Evolutionary conservation across 2,113 vertebrate genomes (phyloP), one percentile per base, ranked within the genome.

Genomic region (Sebastes fasciatus): DNA sequence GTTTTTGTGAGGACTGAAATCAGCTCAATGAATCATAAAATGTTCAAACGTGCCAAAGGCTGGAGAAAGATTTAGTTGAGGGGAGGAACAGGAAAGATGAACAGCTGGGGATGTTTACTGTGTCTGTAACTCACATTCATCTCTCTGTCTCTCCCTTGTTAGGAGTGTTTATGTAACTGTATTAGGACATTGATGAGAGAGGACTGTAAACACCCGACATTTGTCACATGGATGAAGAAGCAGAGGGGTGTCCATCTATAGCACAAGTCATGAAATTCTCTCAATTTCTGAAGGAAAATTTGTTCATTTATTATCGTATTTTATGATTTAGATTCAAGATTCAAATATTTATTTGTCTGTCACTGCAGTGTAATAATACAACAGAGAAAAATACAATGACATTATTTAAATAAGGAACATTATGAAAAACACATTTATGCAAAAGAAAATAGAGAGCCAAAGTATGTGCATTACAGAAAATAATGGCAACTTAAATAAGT

Each of bases 21-120:
- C 63, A 51, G 26, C 21, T 58, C 49, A 17, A 0, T 75, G 64
- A 80, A 71, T 72, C 48, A 49, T 19, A 51, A 48, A 62, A 23
- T 52, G 1, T 74, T 63, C 1, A 8, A 55, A 63, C 12, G 12
- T 51, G 49, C 49, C 51, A 60, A 65, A 66, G 77, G 43, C 49
- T 74, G 40, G 23, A n/a, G 57, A 63, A 48, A 21, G 52, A 62
- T 70, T 72, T 63, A 51, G 11, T 42, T n/a, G 2, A 46, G 34
- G 52, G 51, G 40, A 49, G 23, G 46, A 63, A 75, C 54, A 34
- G 69, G 68, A 85, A 69, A 71, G 63, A 80, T 72, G 64, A 84
- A 55, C 61, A 77, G 68, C 68, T 86, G 79, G 17, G 55, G 43
- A 57, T 80, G 81, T 75, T 80, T 77, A 69, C 48, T 58, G 52